phyloP scores from a whole-genome alignment of 2,888 invertebrate species.

The Halictus quadricinctus region DNA sequence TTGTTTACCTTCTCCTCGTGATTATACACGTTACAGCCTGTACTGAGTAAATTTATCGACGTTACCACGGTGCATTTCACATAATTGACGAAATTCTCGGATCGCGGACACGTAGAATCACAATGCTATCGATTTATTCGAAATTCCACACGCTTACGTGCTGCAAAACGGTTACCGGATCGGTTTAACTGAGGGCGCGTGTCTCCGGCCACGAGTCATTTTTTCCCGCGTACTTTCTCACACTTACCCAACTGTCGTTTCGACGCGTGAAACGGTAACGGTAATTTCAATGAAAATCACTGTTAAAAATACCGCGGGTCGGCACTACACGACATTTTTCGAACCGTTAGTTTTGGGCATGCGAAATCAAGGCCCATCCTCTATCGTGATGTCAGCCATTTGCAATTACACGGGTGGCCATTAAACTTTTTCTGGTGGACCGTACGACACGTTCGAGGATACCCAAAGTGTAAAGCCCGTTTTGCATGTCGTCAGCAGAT shows the following conservation, averaged over 20 bases:
- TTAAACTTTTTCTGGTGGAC: slow-evolving; percentile 49
- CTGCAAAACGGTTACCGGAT: slow-evolving; percentile 66
- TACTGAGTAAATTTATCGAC: background rate
- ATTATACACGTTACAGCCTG: slow-evolving; percentile 45
- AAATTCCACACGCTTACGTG: slow-evolving; percentile 59
- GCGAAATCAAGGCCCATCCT: slow-evolving; percentile 62
- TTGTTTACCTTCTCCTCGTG: slow-evolving; percentile 65
- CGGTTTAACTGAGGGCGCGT: slow-evolving; percentile 64
- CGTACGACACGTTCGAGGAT: slow-evolving; percentile 7
- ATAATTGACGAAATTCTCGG: slow-evolving; percentile 27
- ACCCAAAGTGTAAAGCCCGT: background rate
- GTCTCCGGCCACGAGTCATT: slow-evolving; percentile 60
- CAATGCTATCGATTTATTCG: slow-evolving; percentile 64
- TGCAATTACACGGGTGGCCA: slow-evolving; percentile 67
- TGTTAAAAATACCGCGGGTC: slow-evolving; percentile 52
- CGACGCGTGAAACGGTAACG: slow-evolving; percentile 31
- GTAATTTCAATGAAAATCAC: slow-evolving; percentile 30
- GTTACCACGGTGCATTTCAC: slow-evolving; percentile 30
- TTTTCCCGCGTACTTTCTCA: slow-evolving; percentile 63
- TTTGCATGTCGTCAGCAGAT: slow-evolving; percentile 14
- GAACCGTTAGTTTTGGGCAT: slow-evolving; percentile 45
- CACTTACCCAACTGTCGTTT: slow-evolving; percentile 51
- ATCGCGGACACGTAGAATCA: slow-evolving; percentile 34
- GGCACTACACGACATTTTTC: slow-evolving; percentile 47
- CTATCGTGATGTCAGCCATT: slow-evolving; percentile 74